Base-by-base conservation (phyloP, 2,888 invertebrate genomes). In the Ptychoptera albimana region DNA sequence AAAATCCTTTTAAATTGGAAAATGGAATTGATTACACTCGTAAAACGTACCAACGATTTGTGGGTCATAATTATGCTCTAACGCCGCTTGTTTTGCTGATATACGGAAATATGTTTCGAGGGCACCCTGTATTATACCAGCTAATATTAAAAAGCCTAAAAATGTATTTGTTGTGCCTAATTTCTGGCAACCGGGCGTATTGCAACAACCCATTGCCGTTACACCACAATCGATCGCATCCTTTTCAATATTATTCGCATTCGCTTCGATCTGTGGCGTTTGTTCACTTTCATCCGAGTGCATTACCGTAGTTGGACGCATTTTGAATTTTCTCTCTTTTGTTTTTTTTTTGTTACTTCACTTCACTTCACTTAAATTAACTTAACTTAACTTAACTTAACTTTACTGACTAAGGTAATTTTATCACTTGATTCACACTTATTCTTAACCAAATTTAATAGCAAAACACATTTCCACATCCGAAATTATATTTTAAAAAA, bases 221-320 rank as follows among this genome's bases (percentile, higher is more conserved):
- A 72, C 60, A 11, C 72, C 72, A 48, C 72, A 73, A 52, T 73
- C 72, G 15, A 70, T 54, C 43, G 63, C 59, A 52, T 61, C 57
- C 52, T 54, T 50, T 32, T 50, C 50, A 38, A 58, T 56, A 45
- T 54, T 57, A 43, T 50, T 52, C 8, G 55, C 53, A 42, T 52
- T 55, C 6, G 55, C 57, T 45, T 51, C 48, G 36, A 53, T 47
- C 34, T 46, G 42, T 14, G 51, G 53, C 38, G 46, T 50, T 31
- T 13, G 30, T 14, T 40, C 40, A 40, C 14, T 32, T 34, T 34
- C 34, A 34, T 23, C 23, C 23, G 45, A 48, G 12, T 51, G 51
- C 38, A 52, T 38, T 14, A 54, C 32, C 14, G 53, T 52, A 9
- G 44, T 45, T 16, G 52, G 53, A 38, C 52, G 38, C 10, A 51